Percentiles rank a stretch among this genome's conserved stretches.
Evolutionary conservation across 53 echinoderm and acorn worm species (phyloP).

Genomic region (Echinarachnius parma): DNA sequence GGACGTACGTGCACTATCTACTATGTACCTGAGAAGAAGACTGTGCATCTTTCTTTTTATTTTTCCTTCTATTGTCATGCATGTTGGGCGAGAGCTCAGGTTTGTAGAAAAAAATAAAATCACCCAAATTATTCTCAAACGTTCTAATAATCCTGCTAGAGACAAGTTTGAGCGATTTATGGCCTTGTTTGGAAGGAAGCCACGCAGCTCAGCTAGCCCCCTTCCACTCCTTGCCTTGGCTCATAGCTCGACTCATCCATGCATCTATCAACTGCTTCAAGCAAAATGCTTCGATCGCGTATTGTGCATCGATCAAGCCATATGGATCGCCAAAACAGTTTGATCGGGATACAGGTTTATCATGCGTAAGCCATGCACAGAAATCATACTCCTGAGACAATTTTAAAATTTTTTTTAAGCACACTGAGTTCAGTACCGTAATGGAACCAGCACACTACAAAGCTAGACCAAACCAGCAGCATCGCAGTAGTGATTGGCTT

Average conservation of each 20-base stretch:
- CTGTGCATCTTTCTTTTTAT: constrained; percentile 40
- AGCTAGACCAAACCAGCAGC: constrained; percentile 26
- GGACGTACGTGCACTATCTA: constrained; percentile 47
- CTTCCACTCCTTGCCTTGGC: too few species aligned
- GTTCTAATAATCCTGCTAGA: too few species aligned
- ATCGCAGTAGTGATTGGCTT: constrained; percentile 36
- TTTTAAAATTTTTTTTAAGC: too few species aligned
- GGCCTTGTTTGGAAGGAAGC: constrained; percentile 28
- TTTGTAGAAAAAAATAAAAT: not conserved
- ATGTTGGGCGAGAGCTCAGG: constrained; percentile 39
- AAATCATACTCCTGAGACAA: not conserved
- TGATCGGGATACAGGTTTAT: not conserved
- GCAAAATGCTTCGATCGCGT: constrained; percentile 24
- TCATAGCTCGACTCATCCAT: constrained; percentile 24
- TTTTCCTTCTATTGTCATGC: constrained; percentile 19
- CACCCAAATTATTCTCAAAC: too few species aligned
- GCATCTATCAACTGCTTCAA: constrained; percentile 21
- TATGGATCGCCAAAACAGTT: constrained; percentile 40
- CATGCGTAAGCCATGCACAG: not conserved
- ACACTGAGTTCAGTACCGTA: too few species aligned
- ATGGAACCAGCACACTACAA: too few species aligned
- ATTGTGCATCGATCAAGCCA: constrained; percentile 32
- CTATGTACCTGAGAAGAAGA: constrained; percentile 47
- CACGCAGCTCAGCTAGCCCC: constrained; percentile 41
- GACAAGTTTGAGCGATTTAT: too few species aligned